These are phyloP conservation scores for Zonitis immaculata DNA, from an alignment of 2,888 invertebrate genomes.

Conservation along the genomic window DNA sequence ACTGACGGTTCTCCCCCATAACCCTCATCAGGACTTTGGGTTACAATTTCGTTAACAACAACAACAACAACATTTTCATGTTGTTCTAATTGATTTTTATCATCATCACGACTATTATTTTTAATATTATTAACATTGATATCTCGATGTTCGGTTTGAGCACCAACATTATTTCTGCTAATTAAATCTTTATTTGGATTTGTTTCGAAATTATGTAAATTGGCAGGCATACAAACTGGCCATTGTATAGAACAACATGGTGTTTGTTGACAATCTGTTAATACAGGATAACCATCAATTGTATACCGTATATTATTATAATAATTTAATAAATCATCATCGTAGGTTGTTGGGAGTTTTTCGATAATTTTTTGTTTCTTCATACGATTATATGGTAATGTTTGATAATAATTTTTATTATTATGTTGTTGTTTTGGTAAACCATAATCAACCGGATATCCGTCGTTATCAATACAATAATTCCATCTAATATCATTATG, in stretches of 20 bases:
- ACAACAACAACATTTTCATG: slow-evolving; percentile 19
- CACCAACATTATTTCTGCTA: slow-evolving; percentile 35
- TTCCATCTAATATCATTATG: slow-evolving; percentile 18
- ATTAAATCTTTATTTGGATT: background rate
- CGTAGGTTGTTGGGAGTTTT: slow-evolving; percentile 54
- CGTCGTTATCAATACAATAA: slow-evolving; percentile 69
- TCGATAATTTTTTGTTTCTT: slow-evolving; percentile 53
- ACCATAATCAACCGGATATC: slow-evolving; percentile 69
- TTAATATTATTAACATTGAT: slow-evolving; percentile 15
- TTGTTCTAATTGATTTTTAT: slow-evolving; percentile 21
- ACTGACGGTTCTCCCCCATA: slow-evolving; percentile 40
- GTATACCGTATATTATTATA: slow-evolving; percentile 60
- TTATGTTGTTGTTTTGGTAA: slow-evolving; percentile 58
- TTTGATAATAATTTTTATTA: slow-evolving; percentile 55
- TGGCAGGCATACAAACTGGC: slow-evolving; percentile 52
- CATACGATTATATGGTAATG: slow-evolving; percentile 62
- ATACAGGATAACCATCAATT: slow-evolving; percentile 57
- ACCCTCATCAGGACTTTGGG: slow-evolving; percentile 41
- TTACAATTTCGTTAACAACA: slow-evolving; percentile 29
- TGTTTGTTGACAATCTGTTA: slow-evolving; percentile 35
- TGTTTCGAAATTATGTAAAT: slow-evolving; percentile 25
- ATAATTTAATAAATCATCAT: slow-evolving; percentile 40
- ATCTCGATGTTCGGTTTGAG: slow-evolving; percentile 37
- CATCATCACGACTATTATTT: too few relatives aligned
- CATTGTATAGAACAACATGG: slow-evolving; percentile 47